Percentiles rank a stretch among this genome's conserved stretches.
phyloP scores from a whole-genome alignment of 2,113 vertebrate genomes.

The Scomber scombrus region DNA sequence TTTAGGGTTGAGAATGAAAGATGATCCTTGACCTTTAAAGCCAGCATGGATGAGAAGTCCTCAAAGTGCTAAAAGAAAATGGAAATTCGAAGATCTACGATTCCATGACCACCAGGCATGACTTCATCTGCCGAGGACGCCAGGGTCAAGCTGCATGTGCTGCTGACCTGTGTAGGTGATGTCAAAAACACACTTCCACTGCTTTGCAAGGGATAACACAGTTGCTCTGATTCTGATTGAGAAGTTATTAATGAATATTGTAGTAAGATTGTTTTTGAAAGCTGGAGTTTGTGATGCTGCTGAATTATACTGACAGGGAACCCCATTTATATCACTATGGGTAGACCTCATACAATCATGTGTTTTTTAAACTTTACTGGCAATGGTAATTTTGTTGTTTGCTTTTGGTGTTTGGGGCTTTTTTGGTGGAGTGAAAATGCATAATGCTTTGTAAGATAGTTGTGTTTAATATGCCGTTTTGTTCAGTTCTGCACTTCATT shows the following conservation, averaged over 20 bases:
- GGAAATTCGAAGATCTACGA: not conserved
- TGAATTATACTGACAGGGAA: not conserved
- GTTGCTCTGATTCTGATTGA: too few relatives aligned
- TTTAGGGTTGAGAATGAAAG: not conserved
- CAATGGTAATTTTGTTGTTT: too few relatives aligned
- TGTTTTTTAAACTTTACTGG: too few relatives aligned
- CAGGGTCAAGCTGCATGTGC: too few relatives aligned
- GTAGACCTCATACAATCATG: not conserved
- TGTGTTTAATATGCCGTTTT: too few relatives aligned
- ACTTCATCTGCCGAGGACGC: not conserved
- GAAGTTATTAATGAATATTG: not conserved
- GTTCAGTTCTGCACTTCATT: too few relatives aligned
- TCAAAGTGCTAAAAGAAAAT: slow-evolving; percentile 5
- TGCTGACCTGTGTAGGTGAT: too few relatives aligned
- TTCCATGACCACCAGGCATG: not conserved
- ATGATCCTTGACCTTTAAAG: slow-evolving; percentile 32
- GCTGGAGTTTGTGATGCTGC: not conserved
- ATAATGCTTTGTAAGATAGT: not conserved
- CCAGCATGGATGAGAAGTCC: not conserved
- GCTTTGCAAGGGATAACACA: too few relatives aligned
- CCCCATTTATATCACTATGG: not conserved
- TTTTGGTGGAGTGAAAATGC: too few relatives aligned
- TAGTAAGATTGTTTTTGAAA: not conserved
- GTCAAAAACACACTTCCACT: too few relatives aligned
- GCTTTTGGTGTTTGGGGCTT: too few relatives aligned